Percentiles rank a stretch among this genome's conserved stretches.
These are phyloP conservation scores for Aphaenogaster rudis DNA, from an alignment of 1,140 invertebrate genomes.

Conservation along the genomic window DNA sequence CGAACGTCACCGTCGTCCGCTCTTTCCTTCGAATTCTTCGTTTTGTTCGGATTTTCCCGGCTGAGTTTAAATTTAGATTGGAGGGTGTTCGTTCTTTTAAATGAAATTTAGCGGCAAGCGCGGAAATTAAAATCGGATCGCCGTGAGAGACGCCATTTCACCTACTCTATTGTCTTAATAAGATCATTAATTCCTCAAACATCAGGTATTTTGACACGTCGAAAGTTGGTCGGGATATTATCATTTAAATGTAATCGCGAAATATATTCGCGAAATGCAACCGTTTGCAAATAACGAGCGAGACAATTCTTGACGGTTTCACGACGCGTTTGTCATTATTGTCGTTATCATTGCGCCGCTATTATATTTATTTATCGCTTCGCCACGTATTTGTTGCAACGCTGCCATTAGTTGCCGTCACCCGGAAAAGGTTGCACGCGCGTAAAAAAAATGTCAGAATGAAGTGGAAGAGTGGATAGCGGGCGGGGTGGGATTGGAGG, in stretches of 20 bases:
- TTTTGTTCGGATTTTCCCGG: constrained; percentile 29
- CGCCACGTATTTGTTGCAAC: constrained; percentile 43
- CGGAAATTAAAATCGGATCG: constrained; percentile 18
- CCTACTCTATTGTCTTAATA: neutral
- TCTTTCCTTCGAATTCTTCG: constrained; percentile 5
- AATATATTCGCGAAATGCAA: neutral
- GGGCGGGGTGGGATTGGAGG: constrained; percentile 20
- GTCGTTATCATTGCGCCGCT: constrained; percentile 30
- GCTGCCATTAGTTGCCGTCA: constrained; percentile 56
- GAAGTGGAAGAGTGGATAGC: constrained; percentile 53
- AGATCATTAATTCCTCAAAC: constrained; percentile 8
- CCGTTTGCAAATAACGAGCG: neutral
- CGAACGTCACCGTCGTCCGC: constrained; percentile 32
- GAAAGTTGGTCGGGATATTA: neutral
- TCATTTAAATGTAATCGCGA: neutral
- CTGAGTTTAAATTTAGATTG: constrained; percentile 54
- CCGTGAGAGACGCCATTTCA: neutral
- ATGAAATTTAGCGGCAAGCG: constrained; percentile 14
- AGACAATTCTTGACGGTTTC: neutral
- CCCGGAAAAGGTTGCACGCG: constrained; percentile 41
- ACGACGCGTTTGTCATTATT: neutral
- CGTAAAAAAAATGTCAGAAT: constrained; percentile 58
- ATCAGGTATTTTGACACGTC: neutral
- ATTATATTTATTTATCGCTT: constrained; percentile 54
- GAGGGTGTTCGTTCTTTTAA: constrained; percentile 31